phyloP scores from a whole-genome alignment of 2,797 vertebrate genomes.

The Lutjanus argentimaculatus region DNA sequence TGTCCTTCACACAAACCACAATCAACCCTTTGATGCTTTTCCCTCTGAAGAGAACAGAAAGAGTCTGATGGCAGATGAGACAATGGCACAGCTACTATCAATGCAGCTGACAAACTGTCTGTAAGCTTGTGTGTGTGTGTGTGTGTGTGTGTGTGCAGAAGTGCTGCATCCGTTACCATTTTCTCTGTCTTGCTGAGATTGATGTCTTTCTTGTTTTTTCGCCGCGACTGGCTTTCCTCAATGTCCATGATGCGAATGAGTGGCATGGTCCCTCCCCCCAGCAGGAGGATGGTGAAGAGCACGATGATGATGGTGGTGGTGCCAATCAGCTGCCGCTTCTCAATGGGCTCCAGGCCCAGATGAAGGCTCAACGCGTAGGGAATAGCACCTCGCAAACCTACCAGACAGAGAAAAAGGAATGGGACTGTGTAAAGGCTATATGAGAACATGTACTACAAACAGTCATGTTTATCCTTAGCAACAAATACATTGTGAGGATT shows the following conservation, averaged over 20 bases:
- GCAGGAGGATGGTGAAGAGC: slow-evolving; percentile 94
- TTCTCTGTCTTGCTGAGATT: slow-evolving; percentile 99
- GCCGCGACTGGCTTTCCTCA: slow-evolving; percentile 91
- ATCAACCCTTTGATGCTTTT: slow-evolving; percentile 58
- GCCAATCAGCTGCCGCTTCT: slow-evolving; percentile 97
- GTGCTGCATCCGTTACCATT: slow-evolving; percentile 87
- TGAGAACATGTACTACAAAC: not conserved
- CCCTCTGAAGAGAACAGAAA: slow-evolving; percentile 31
- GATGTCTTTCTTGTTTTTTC: slow-evolving; percentile 93
- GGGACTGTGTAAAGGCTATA: not conserved
- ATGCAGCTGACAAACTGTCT: slow-evolving; percentile 10
- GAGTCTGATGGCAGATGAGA: slow-evolving; percentile 46
- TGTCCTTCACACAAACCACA: slow-evolving; percentile 51
- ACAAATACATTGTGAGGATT: not conserved
- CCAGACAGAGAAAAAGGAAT: not conserved
- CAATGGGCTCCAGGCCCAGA: slow-evolving; percentile 95
- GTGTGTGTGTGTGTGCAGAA: slow-evolving; percentile 1
- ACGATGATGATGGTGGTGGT: slow-evolving; percentile 99
- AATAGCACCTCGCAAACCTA: slow-evolving; percentile 96
- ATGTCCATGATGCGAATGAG: slow-evolving; percentile 97
- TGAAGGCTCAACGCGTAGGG: slow-evolving; percentile 98
- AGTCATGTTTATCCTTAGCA: not conserved
- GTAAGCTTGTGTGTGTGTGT: not conserved
- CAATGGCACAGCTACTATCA: slow-evolving; percentile 10
- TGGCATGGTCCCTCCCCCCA: slow-evolving; percentile 97